Conservation (phyloP, 2,888 invertebrate genomes). For the Priocnemis perturbator region DNA sequence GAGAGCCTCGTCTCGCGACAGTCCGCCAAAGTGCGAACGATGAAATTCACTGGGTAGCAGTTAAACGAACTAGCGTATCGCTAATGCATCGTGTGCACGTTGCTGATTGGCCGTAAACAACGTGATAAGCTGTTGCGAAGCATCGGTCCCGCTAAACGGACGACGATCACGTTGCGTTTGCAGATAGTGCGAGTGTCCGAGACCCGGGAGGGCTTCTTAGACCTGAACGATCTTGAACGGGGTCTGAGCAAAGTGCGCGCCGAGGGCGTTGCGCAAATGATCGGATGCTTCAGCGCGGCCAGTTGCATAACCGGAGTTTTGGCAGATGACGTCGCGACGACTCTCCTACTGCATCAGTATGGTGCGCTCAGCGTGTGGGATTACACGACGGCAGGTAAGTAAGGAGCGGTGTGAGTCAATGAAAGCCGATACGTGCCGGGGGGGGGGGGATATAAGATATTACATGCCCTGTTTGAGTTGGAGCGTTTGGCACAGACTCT, state of each 20-base stretch:
- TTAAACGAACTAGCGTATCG: too few relatives aligned
- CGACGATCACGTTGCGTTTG: constrained; percentile 21
- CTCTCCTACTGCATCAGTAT: constrained; percentile 87
- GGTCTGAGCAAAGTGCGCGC: constrained; percentile 81
- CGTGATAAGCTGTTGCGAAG: too few relatives aligned
- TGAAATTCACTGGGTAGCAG: too few relatives aligned
- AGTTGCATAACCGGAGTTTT: constrained; percentile 94
- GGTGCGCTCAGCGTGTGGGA: constrained; percentile 93
- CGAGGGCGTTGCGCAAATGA: constrained; percentile 80
- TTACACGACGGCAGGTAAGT: constrained; percentile 85
- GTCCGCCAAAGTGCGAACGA: too few relatives aligned
- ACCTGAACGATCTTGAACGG: constrained; percentile 85
- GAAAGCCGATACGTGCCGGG: background rate
- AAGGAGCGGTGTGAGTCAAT: background rate
- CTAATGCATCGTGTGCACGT: too few relatives aligned
- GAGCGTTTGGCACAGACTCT: background rate
- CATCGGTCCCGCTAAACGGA: too few relatives aligned
- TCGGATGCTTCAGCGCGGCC: constrained; percentile 91
- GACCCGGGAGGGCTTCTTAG: constrained; percentile 87
- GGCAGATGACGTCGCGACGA: constrained; percentile 88
- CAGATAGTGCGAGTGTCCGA: constrained; percentile 88
- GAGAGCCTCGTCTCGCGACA: too few relatives aligned
- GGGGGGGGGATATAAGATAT: background rate
- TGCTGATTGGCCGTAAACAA: too few relatives aligned
- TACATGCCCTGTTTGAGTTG: too few relatives aligned